Evolutionary conservation across 2,113 vertebrate species (phyloP).

Genomic region (Falco punctatus): DNA sequence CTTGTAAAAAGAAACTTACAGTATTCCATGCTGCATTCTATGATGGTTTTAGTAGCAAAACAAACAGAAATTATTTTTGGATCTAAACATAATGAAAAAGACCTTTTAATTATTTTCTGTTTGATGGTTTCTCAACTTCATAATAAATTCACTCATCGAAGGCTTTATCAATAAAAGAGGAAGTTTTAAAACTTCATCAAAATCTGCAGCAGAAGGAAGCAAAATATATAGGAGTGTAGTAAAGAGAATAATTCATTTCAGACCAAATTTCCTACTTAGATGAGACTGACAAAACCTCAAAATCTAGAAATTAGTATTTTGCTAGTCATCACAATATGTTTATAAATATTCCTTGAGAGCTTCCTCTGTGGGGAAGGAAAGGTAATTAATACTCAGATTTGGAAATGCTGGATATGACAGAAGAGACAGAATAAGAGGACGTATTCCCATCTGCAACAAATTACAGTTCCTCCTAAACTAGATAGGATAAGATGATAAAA

Average conservation of each 20-base stretch:
- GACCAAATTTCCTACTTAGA: not conserved
- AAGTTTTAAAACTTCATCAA: not conserved
- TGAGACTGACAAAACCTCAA: not conserved
- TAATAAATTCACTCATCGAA: not conserved
- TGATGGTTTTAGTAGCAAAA: not conserved
- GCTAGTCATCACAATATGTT: not conserved
- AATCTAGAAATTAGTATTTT: not conserved
- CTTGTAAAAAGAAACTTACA: not conserved
- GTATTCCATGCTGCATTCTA: not conserved
- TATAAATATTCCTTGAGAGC: not conserved
- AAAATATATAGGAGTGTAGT: not conserved
- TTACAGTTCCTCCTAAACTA: not conserved
- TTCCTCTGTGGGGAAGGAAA: not conserved
- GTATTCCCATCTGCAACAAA: not conserved
- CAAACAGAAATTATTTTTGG: not conserved
- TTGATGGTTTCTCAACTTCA: not conserved
- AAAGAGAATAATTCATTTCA: not conserved
- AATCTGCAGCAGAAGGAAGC: not conserved
- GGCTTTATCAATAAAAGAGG: not conserved
- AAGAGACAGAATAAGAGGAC: not conserved
- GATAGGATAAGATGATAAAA: not conserved
- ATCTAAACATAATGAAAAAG: not conserved
- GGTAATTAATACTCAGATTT: not conserved
- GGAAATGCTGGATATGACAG: not conserved
- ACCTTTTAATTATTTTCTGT: not conserved